Conservation (phyloP, 1,140 invertebrate species). For the Samia ricini region DNA sequence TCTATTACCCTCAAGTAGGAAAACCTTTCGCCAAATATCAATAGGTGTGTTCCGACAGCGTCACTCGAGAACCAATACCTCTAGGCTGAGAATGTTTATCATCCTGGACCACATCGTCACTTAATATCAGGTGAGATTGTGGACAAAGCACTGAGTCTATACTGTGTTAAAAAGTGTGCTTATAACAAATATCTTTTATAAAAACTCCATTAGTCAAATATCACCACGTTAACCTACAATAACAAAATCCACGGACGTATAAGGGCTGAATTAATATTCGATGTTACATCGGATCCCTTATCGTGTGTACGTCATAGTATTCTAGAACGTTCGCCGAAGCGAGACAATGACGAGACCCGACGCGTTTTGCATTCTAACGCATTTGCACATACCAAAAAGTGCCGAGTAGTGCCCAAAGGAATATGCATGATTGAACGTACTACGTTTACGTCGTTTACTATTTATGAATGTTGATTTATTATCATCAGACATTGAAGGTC, state of each 20-base stretch:
- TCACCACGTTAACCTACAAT: not conserved
- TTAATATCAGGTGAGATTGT: too few relatives aligned
- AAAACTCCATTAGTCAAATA: not conserved
- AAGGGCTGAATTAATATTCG: not conserved
- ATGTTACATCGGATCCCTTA: not conserved
- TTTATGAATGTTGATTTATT: not conserved
- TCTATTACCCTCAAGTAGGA: too few relatives aligned
- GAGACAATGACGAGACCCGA: slow-evolving; percentile 2
- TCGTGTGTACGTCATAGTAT: not conserved
- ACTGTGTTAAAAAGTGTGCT: too few relatives aligned
- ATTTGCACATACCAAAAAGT: slow-evolving; percentile 3
- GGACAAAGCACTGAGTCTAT: too few relatives aligned
- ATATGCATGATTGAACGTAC: not conserved
- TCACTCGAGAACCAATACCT: too few relatives aligned
- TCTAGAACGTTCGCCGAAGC: slow-evolving; percentile 1
- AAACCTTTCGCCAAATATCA: too few relatives aligned
- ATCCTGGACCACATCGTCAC: too few relatives aligned
- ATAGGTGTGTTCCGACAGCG: too few relatives aligned
- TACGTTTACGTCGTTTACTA: not conserved
- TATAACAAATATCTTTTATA: not conserved
- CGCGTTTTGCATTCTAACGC: slow-evolving; percentile 4
- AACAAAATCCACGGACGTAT: not conserved
- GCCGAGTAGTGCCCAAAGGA: not conserved
- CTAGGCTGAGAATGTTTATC: too few relatives aligned
- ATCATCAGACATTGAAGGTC: not conserved